Conservation (phyloP, 2,113 vertebrate genomes). For the Procavia capensis region DNA sequence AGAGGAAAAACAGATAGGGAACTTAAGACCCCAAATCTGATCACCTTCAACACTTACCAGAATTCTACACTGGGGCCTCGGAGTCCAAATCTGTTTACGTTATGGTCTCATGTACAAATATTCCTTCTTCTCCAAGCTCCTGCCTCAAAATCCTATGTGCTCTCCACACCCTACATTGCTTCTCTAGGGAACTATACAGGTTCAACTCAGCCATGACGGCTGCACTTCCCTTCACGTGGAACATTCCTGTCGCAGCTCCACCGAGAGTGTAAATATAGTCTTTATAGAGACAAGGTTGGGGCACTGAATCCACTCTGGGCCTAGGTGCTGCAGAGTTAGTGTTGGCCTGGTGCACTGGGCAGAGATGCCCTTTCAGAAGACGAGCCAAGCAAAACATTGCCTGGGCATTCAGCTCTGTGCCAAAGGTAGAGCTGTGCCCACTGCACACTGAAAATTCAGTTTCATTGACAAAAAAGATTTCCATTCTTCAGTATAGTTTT, state of each 20-base stretch:
- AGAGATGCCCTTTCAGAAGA: constrained; percentile 81
- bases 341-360: constrained; percentile 79
- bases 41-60: background rate
- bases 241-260: background rate
- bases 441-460: background rate
- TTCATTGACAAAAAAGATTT: constrained; percentile 52
- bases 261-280: constrained; percentile 39
- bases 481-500: background rate
- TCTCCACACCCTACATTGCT: background rate
- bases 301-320: background rate
- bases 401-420: constrained; percentile 74
- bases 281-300: constrained; percentile 53
- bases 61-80: background rate
- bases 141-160: no score
- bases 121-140: background rate
- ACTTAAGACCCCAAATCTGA: background rate
- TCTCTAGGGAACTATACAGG: background rate
- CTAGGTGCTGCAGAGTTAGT: constrained; percentile 82
- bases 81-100: background rate
- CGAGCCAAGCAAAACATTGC: constrained; percentile 86
- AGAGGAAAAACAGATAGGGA: background rate
- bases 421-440: constrained; percentile 57
- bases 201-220: background rate
- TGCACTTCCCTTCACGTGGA: constrained; percentile 23
- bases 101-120: background rate